phyloP scores from a whole-genome alignment of 2,113 vertebrate genomes.

The Pluvialis apricaria region DNA sequence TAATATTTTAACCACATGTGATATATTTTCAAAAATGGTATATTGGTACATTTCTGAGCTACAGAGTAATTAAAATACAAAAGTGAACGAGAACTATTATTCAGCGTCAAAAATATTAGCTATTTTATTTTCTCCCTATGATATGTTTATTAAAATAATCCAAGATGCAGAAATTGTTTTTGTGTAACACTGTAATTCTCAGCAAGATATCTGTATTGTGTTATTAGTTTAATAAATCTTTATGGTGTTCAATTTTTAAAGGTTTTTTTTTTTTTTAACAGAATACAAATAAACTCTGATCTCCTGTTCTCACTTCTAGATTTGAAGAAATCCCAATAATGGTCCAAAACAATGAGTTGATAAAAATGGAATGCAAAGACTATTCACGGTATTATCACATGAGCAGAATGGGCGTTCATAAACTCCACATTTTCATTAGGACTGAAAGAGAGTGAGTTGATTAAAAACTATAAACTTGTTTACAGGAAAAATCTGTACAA shows the following conservation, averaged over 20 bases:
- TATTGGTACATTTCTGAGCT: background rate
- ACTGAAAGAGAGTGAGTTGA: background rate
- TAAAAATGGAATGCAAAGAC: background rate
- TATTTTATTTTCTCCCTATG: background rate
- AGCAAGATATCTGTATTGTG: background rate
- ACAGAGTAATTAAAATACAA: background rate
- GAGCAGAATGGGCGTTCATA: background rate
- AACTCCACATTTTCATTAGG: background rate
- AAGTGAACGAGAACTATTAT: background rate
- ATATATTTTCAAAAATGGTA: background rate
- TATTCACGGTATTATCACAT: background rate
- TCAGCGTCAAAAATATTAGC: background rate
- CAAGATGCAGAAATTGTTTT: background rate
- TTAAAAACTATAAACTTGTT: background rate
- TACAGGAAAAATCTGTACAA: background rate
- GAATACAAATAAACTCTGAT: background rate
- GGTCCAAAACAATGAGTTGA: background rate
- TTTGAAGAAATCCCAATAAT: background rate
- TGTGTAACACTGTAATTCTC: background rate
- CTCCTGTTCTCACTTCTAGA: background rate
- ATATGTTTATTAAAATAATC: background rate
- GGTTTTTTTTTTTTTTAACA: background rate
- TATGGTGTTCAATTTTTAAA: background rate
- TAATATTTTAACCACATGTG: background rate
- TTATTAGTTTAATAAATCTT: background rate